These are phyloP conservation scores for Lordiphosa fenestrarum DNA, from an alignment of 2,888 invertebrate genomes.

Conservation along the genomic window DNA sequence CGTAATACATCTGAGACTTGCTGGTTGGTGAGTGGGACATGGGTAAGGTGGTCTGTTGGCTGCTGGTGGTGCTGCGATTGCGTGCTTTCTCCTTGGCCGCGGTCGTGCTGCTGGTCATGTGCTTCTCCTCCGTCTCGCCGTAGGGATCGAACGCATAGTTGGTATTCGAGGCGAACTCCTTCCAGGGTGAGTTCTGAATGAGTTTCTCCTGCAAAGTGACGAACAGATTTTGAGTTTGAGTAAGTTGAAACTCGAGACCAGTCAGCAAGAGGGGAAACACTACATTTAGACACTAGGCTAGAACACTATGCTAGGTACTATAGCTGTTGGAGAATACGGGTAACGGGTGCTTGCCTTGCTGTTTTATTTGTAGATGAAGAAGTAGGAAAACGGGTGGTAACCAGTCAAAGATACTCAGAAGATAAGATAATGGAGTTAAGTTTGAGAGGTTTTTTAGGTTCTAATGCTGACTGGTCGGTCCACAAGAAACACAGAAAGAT, in stretches of 20 bases:
- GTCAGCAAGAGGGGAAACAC: constrained; percentile 72
- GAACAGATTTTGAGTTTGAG: constrained; percentile 9
- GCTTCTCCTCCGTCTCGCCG: constrained; percentile 89
- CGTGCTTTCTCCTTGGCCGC: constrained; percentile 75
- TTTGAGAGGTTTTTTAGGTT: constrained; percentile 41
- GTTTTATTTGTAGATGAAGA: constrained; percentile 29
- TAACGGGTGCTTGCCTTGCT: constrained; percentile 47
- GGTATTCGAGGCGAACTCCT: constrained; percentile 90
- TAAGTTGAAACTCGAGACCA: constrained; percentile 64
- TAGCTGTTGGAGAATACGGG: constrained; percentile 29
- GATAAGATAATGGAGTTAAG: constrained; percentile 3
- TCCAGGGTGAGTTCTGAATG: constrained; percentile 92
- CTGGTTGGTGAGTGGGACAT: constrained; percentile 80
- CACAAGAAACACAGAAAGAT: constrained; percentile 30
- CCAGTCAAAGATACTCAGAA: constrained; percentile 5
- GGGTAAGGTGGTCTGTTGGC: constrained; percentile 79
- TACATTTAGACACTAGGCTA: background rate
- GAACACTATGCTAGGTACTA: constrained; percentile 40
- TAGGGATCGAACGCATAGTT: constrained; percentile 95
- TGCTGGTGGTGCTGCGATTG: constrained; percentile 68
- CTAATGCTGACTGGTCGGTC: constrained; percentile 77
- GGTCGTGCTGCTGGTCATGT: constrained; percentile 53
- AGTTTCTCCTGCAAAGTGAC: constrained; percentile 86
- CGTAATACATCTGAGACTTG: constrained; percentile 79
- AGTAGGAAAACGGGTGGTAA: background rate